Base-by-base conservation (phyloP, 2,797 vertebrate species). In the Rhinichthys osculus region DNA sequence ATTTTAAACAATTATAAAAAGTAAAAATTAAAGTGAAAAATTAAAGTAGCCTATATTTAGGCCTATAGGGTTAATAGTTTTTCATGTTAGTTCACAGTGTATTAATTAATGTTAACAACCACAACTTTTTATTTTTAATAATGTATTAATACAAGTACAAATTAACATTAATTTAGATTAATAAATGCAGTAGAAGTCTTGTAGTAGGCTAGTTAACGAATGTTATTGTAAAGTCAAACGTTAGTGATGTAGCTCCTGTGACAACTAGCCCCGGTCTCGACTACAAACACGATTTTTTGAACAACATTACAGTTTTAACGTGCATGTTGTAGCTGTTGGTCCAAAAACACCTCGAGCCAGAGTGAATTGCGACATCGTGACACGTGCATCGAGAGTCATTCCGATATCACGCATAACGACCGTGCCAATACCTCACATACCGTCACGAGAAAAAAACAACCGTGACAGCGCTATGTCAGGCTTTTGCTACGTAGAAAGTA, bases 331-430 rank as follows among this genome's bases (percentile, higher is more conserved):
- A 44, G 9, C 59, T 69, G 44, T 47, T 50, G 27, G 11, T 69
- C 23, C 16, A 73, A 57, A 40, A 80, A 27, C 54, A 38, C 21
- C 40, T 47, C 1, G 35, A 30, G 21, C 8, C 23, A 27, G 14
- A 64, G 19, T 47, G 23, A 72, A 82, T 44, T 78, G 81, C 69
- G 16, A 70, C 21, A 78, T 62, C 11, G 11, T 23, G 38, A 69
- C 85, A 78, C 52, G 74, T 72, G 85, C 27, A 62, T 44, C 27
- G 3, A 69, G 57, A 47, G 38, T 52, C 71, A 77, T 69, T 78
- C 23, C 44, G 7, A 80, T 64, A 27, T 16, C 21, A 16, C 42
- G 8, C 72, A 40, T 78, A 59, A 27, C 81, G 27, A 64, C 17
- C 54, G 47, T 83, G 38, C 54, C 81, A 44, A 72, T 74, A 74